Evolutionary conservation across 2,113 vertebrate genomes (phyloP).

Genomic region (Callipepla squamata): DNA sequence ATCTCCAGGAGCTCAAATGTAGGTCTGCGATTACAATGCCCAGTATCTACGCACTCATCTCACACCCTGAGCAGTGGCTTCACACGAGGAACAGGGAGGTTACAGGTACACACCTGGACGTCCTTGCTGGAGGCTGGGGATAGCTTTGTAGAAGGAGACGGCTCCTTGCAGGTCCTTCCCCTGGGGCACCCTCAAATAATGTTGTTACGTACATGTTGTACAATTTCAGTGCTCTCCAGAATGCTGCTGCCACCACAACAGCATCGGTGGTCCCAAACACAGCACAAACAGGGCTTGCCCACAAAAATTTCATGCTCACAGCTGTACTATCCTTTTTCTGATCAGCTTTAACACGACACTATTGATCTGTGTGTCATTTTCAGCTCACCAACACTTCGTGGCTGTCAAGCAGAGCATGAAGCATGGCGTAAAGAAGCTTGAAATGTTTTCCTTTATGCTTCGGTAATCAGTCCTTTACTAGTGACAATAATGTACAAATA

Average conservation of each 20-base stretch:
- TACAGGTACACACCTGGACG: accelerated
- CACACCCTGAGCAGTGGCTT: not conserved
- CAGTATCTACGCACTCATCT: accelerated
- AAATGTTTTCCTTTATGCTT: not conserved
- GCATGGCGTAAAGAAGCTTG: not conserved
- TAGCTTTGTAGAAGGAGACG: not conserved
- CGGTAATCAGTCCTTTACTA: not conserved
- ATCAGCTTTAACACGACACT: not conserved
- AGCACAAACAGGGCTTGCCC: accelerated
- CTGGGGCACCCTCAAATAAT: accelerated
- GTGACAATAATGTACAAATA: not conserved
- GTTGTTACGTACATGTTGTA: accelerated
- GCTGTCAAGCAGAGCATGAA: not conserved
- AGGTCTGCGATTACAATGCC: not conserved
- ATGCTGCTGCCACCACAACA: not conserved
- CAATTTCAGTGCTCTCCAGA: accelerated
- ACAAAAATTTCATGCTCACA: accelerated
- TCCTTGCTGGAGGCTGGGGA: not conserved
- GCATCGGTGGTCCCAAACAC: accelerated
- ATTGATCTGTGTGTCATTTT: not conserved
- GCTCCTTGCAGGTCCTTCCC: no score
- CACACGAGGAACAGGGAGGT: not conserved
- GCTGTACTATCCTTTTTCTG: accelerated
- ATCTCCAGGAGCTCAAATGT: accelerated
- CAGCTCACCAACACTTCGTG: not conserved